phyloP scores from a whole-genome alignment of 2,888 invertebrate genomes.

The Lasioglossum calceatum region DNA sequence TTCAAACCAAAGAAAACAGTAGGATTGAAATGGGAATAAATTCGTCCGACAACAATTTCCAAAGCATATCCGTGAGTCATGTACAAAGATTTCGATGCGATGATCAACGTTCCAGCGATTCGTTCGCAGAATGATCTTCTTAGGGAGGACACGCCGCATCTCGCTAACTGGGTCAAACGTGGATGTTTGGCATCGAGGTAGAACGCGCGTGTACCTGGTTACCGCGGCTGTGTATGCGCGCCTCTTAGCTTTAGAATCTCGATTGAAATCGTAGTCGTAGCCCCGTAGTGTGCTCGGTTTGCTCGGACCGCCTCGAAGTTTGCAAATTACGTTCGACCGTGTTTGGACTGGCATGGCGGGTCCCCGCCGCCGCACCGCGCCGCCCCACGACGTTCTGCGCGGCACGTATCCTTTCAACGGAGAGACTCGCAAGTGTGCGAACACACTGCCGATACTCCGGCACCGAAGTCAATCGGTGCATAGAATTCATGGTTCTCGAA shows the following conservation, averaged over 20 bases:
- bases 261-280: constrained; percentile 59
- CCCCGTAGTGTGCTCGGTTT: constrained; percentile 19
- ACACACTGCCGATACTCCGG: constrained; percentile 8
- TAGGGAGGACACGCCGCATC: constrained; percentile 33
- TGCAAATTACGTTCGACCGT: constrained; percentile 64
- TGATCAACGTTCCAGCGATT: constrained; percentile 49
- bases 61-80: background rate
- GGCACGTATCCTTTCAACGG: constrained; percentile 27
- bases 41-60: background rate
- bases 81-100: background rate
- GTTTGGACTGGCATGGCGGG: constrained; percentile 33
- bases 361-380: background rate
- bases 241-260: constrained; percentile 48
- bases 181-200: constrained; percentile 12
- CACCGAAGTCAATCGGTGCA: constrained; percentile 38
- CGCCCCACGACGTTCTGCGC: background rate
- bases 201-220: constrained; percentile 8
- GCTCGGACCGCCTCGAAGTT: constrained; percentile 47
- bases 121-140: constrained; percentile 60
- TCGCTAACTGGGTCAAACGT: constrained; percentile 65
- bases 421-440: background rate
- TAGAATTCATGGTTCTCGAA: constrained; percentile 24
- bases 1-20: background rate
- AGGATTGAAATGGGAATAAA: background rate
- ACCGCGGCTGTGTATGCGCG: background rate